Percentiles rank a stretch among this genome's conserved stretches.
phyloP scores from a whole-genome alignment of 2,888 invertebrate genomes.

The Drosophila mimetica region DNA sequence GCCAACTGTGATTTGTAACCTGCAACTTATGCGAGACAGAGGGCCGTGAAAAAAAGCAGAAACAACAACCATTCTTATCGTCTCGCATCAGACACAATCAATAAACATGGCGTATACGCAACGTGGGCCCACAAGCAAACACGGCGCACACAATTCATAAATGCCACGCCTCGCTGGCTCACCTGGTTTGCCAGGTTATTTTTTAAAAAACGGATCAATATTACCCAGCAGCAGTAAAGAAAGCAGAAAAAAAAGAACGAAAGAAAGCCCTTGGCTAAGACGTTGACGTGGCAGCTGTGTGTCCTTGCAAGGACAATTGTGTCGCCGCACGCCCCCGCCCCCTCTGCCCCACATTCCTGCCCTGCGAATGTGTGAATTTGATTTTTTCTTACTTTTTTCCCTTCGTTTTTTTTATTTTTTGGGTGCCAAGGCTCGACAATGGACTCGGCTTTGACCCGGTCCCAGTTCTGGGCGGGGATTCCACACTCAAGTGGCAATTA shows the following conservation, averaged over 20 bases:
- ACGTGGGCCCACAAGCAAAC: slow-evolving; percentile 36
- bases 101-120: slow-evolving; percentile 74
- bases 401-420: slow-evolving; percentile 13
- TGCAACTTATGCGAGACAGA: background rate
- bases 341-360: slow-evolving; percentile 25
- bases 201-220: slow-evolving; percentile 68
- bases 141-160: slow-evolving; percentile 65
- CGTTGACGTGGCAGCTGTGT: slow-evolving; percentile 67
- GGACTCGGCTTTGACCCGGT: slow-evolving; percentile 32
- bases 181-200: slow-evolving; percentile 59
- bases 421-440: slow-evolving; percentile 34
- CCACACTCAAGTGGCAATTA: slow-evolving; percentile 63
- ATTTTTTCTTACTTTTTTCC: slow-evolving; percentile 11
- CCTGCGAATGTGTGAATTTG: slow-evolving; percentile 36
- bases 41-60: background rate
- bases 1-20: slow-evolving; percentile 11
- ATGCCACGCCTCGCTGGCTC: slow-evolving; percentile 44
- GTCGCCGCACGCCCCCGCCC: slow-evolving; percentile 15
- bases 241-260: background rate
- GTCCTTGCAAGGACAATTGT: slow-evolving; percentile 74
- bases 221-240: slow-evolving; percentile 43
- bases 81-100: slow-evolving; percentile 53
- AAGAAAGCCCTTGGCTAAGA: slow-evolving; percentile 56
- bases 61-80: slow-evolving; percentile 12
- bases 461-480: slow-evolving; percentile 16